phyloP scores from a whole-genome alignment of 2,888 invertebrate species.

The Agriopis marginaria region DNA sequence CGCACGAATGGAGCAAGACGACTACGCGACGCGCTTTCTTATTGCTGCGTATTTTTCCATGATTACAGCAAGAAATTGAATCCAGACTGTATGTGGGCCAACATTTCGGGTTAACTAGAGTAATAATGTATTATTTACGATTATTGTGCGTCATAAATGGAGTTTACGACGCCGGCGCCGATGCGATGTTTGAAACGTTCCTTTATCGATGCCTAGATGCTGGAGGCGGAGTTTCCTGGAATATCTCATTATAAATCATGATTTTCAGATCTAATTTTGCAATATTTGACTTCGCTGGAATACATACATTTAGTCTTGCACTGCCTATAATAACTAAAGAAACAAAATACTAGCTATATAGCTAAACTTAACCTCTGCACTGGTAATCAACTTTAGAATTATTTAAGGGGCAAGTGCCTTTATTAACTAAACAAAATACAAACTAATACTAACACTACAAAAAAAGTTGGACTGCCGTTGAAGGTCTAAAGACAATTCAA shows the following conservation, averaged over 20 bases:
- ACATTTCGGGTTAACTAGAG: slow-evolving; percentile 43
- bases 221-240: slow-evolving; percentile 31
- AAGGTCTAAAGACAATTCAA: no score
- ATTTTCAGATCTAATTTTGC: slow-evolving; percentile 9
- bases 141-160: slow-evolving; percentile 61
- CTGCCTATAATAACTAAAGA: no score
- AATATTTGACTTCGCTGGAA: slow-evolving; percentile 12
- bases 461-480: no score
- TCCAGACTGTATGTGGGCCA: slow-evolving; percentile 18
- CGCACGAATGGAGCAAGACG: background rate
- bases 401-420: no score
- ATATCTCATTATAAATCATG: slow-evolving; percentile 24
- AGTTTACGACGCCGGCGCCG: slow-evolving; percentile 41
- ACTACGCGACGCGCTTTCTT: background rate
- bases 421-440: no score
- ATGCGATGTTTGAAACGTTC: slow-evolving; percentile 53
- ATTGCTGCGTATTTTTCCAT: slow-evolving; percentile 9
- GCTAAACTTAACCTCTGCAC: background rate
- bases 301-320: background rate
- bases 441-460: no score
- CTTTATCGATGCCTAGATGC: slow-evolving; percentile 43
- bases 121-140: slow-evolving; percentile 58
- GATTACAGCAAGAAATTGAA: slow-evolving; percentile 16
- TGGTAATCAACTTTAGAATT: background rate
- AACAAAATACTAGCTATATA: no score